These are phyloP conservation scores for Drosophila lacteicornis DNA, from an alignment of 1,140 invertebrate genomes.

Conservation along the genomic window DNA sequence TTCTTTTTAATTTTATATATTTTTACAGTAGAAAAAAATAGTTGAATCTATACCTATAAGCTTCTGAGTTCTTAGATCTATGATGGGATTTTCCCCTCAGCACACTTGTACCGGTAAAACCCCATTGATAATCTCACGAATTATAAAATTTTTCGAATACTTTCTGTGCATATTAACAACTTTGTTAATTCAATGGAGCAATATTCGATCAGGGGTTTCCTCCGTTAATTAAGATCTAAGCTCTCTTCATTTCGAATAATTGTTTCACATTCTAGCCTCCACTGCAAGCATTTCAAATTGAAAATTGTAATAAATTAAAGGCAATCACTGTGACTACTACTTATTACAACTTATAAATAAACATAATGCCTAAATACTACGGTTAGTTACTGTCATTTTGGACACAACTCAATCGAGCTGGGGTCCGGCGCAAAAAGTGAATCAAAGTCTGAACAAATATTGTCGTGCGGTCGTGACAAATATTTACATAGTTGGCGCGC, in stretches of 20 bases:
- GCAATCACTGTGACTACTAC: neutral
- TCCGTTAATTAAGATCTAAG: neutral
- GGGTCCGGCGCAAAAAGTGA: slow-evolving; percentile 33
- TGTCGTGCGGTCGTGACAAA: slow-evolving; percentile 73
- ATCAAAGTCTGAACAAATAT: slow-evolving; percentile 76
- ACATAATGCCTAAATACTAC: slow-evolving; percentile 15
- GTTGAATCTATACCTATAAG: too few relatives aligned
- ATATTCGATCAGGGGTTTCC: neutral
- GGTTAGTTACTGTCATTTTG: slow-evolving; percentile 4
- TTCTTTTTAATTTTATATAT: neutral
- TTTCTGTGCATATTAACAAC: neutral
- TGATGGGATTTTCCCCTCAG: neutral
- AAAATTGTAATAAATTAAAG: neutral
- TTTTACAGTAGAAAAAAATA: neutral
- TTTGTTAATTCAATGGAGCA: neutral
- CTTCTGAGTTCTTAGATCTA: too few relatives aligned
- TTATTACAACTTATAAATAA: slow-evolving; percentile 1
- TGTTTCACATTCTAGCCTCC: neutral
- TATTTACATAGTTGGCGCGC: slow-evolving; percentile 75
- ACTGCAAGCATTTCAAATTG: neutral
- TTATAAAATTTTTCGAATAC: neutral
- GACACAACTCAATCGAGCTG: slow-evolving; percentile 11
- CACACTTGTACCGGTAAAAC: neutral
- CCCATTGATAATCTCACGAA: neutral
- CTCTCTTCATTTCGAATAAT: neutral